Conservation (phyloP, 2,888 invertebrate species). For the Drosophila merina region DNA sequence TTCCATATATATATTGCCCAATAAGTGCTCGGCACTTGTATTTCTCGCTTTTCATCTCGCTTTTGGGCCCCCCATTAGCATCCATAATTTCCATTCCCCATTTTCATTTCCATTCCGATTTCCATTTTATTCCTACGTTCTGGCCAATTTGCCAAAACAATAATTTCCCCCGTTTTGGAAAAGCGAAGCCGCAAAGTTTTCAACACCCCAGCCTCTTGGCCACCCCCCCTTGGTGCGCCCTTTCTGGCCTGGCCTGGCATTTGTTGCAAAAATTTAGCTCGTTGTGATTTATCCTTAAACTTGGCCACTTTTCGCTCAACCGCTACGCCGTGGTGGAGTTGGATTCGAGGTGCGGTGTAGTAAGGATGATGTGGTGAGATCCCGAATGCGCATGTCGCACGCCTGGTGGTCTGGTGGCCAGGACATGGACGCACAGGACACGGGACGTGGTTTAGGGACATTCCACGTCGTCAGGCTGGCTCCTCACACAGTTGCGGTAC, state of each 20-base stretch:
- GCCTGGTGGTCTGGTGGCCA: conserved; percentile 45
- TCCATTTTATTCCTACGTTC: background rate
- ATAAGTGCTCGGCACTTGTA: conserved; percentile 3
- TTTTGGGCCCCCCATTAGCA: conserved; percentile 41
- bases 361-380: conserved; percentile 11
- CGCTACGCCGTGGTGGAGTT: conserved; percentile 29
- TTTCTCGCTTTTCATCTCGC: conserved; percentile 13
- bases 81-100: conserved; percentile 34
- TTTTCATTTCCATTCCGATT: background rate
- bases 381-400: conserved; percentile 62
- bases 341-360: conserved; percentile 6
- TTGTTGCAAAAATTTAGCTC: conserved; percentile 45
- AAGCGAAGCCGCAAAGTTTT: conserved; percentile 44
- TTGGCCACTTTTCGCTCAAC: conserved; percentile 58
- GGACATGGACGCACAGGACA: conserved; percentile 48
- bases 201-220: conserved; percentile 10
- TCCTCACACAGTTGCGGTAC: conserved; percentile 31
- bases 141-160: conserved; percentile 30
- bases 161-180: conserved; percentile 31
- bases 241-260: conserved; percentile 6
- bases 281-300: conserved; percentile 76
- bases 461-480: conserved; percentile 59
- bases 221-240: background rate
- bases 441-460: conserved; percentile 43
- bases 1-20: conserved; percentile 11